Conservation (phyloP, 2,797 vertebrate genomes). For the Lemur catta region DNA sequence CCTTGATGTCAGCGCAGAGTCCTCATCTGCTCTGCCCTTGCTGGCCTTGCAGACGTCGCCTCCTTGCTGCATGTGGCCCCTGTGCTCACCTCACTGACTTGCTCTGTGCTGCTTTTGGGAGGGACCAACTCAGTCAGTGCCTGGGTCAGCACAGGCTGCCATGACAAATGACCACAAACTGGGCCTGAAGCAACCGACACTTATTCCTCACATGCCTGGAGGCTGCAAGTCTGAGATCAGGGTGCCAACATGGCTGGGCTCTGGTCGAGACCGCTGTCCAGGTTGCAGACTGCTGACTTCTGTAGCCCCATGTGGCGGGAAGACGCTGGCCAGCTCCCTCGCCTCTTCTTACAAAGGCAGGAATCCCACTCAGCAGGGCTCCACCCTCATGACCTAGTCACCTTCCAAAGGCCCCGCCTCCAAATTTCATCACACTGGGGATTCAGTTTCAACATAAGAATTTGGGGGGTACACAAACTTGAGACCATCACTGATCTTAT, state of each 20-base stretch:
- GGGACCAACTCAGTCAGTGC: too few species aligned
- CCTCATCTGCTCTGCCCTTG: accelerated
- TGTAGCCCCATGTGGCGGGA: neutral
- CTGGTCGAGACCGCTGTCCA: too few species aligned
- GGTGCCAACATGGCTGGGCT: neutral
- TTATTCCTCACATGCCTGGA: neutral
- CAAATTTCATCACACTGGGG: neutral
- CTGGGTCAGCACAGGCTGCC: neutral
- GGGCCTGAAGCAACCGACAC: neutral
- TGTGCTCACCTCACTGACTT: accelerated
- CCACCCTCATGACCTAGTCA: neutral
- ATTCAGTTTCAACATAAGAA: neutral
- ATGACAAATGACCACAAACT: too few species aligned
- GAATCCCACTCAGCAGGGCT: too few species aligned
- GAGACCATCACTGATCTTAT: neutral
- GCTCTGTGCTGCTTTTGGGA: neutral
- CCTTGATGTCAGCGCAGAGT: neutral
- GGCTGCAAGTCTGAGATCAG: neutral
- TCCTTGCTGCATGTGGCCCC: accelerated
- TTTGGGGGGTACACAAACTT: neutral
- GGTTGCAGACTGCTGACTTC: neutral
- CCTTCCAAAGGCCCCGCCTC: neutral
- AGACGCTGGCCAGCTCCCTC: neutral
- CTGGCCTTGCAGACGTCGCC: neutral
- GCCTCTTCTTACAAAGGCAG: neutral